Base-by-base conservation (phyloP, 2,113 vertebrate species). In the Macrotus californicus region DNA sequence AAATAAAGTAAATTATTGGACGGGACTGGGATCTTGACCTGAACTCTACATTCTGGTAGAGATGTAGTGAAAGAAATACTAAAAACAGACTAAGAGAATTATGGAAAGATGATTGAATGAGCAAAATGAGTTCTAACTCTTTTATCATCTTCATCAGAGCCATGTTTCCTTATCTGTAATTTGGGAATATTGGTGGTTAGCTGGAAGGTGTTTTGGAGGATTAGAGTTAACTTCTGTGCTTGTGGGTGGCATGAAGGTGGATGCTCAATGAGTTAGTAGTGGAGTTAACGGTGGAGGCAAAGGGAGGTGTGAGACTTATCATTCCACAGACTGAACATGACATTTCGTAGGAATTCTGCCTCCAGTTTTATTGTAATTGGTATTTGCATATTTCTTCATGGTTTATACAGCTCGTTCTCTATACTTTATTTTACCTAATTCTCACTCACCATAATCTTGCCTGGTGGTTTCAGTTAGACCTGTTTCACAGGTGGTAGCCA, bases 341-440 rank as follows among this genome's bases (percentile, higher is more conserved):
- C 26, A 76, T 95, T 87, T 96, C 22, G 22, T 52, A 64, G 61
- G 72, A 80, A 89, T 88, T 93, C 43, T 90, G 46, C 18, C 36
- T 92, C 66, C 70, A 77, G 52, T 50, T 66, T 83, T 88, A 50
- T 83, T 79, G 86, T 81, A 66, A 90, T 82, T 61, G 82, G 31
- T 52, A 90, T 75, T 73, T 73, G 22, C 22, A 16, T 85, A n/a
- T 94, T 94, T 96, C 64, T 77, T 91, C 56, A 66, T 39, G 22
- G n/a, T 86, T 95, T 73, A 75, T 2, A 43, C 34, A 83, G 8
- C n/a, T 79, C 34, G 75, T 92, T 89, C 88, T 82, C 34, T 26
- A 36, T 69, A 69, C n/a, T 91, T 81, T 56, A 59, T 82, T 91
- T 96, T 9, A 39, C 9, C 14, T 61, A 88, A 48, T 91, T 48